Conservation (phyloP, 2,797 vertebrate genomes). For the Mallotus villosus region DNA sequence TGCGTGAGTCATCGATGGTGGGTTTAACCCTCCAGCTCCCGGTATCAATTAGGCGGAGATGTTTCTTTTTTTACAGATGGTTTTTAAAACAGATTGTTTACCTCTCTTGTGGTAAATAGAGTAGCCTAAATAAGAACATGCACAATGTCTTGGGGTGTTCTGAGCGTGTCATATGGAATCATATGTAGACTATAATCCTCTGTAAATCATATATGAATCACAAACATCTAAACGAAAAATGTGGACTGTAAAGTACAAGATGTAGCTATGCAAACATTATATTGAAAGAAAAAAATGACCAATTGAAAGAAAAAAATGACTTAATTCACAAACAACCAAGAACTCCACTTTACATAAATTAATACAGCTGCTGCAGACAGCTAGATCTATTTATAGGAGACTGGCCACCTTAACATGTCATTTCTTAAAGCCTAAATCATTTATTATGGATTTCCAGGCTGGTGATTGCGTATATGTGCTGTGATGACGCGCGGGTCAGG, state of each 20-base stretch:
- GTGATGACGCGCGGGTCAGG: conserved; percentile 77
- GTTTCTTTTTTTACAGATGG: not conserved
- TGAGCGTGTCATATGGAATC: not conserved
- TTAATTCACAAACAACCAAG: no score
- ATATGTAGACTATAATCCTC: no score
- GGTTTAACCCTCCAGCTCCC: conserved; percentile 68
- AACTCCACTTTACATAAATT: not conserved
- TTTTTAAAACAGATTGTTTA: not conserved
- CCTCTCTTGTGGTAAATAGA: not conserved
- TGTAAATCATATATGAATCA: not conserved
- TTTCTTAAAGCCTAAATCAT: conserved; percentile 67
- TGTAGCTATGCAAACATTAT: no score
- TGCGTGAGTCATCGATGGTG: conserved; percentile 76
- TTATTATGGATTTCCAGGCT: conserved; percentile 59
- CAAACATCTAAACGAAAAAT: no score
- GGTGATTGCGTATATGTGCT: conserved; percentile 68
- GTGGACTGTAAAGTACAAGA: no score
- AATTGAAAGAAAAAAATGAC: no score
- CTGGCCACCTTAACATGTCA: conserved; percentile 42
- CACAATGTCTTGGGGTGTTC: not conserved
- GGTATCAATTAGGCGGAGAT: not conserved
- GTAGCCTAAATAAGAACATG: not conserved
- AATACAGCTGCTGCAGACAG: conserved; percentile 25
- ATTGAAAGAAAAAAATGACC: no score
- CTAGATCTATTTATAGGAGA: conserved; percentile 57